Evolutionary conservation across 2,888 invertebrate species (phyloP).

Genomic region (Altica lythri): DNA sequence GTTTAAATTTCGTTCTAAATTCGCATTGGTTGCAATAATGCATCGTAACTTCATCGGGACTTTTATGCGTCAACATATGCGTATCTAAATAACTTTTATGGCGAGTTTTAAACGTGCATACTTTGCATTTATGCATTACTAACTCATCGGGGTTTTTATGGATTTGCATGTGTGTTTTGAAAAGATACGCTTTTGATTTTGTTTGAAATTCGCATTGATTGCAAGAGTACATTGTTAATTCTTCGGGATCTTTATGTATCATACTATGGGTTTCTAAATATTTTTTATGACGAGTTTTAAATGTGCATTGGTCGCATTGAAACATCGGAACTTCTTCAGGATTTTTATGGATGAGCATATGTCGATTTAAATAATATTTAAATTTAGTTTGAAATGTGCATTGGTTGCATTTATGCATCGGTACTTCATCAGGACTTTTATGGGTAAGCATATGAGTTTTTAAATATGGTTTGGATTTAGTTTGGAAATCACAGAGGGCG

Average conservation of each 20-base stretch:
- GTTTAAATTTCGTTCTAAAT: conserved; percentile 38
- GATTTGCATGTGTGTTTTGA: conserved; percentile 37
- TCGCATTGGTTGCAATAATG: conserved; percentile 36
- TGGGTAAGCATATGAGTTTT: conserved; percentile 40
- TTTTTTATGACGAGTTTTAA: conserved; percentile 38
- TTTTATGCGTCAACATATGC: conserved; percentile 39
- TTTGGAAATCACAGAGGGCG: conserved; percentile 37
- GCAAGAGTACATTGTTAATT: conserved; percentile 40
- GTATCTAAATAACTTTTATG: conserved; percentile 41
- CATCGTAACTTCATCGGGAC: conserved; percentile 37
- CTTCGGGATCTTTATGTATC: conserved; percentile 39
- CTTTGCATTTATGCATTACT: conserved; percentile 28
- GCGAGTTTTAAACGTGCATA: conserved; percentile 38
- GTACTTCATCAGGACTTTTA: conserved; percentile 35
- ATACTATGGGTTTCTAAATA: conserved; percentile 38
- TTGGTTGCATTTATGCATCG: conserved; percentile 36
- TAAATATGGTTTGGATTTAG: conserved; percentile 40
- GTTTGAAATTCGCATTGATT: conserved; percentile 39
- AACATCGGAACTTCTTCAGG: conserved; percentile 37
- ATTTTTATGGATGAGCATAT: conserved; percentile 36
- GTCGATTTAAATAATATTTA: conserved; percentile 39
- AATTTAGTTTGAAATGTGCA: conserved; percentile 39
- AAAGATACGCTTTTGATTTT: conserved; percentile 40
- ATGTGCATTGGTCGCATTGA: conserved; percentile 38
- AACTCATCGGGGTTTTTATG: conserved; percentile 36